These are phyloP conservation scores for Heliconius nattereri DNA, from an alignment of 1,140 invertebrate genomes.

Conservation along the genomic window DNA sequence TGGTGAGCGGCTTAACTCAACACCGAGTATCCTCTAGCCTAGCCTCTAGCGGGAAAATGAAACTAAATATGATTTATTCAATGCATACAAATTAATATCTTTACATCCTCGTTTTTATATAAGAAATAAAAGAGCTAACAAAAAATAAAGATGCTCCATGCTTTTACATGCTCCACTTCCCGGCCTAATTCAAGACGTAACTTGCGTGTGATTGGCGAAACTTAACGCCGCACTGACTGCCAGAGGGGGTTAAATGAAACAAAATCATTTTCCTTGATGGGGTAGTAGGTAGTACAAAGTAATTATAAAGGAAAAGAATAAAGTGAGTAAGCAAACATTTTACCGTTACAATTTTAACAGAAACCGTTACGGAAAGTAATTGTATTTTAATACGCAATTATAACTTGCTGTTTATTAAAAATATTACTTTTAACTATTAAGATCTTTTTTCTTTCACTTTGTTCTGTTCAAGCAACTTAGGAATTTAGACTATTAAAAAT, in stretches of 20 bases:
- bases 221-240: too few species aligned
- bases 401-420: background rate
- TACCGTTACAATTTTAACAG: background rate
- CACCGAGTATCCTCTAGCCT: too few species aligned
- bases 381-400: constrained; percentile 11
- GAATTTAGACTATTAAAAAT: constrained; percentile 15
- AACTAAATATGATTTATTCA: too few species aligned
- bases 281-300: background rate
- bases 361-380: constrained; percentile 6
- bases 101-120: too few species aligned
- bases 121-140: too few species aligned
- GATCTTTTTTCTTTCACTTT: constrained; percentile 12
- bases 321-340: background rate
- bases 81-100: too few species aligned
- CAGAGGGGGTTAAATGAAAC: background rate
- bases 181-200: too few species aligned
- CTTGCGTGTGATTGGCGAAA: too few species aligned
- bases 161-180: too few species aligned
- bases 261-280: background rate
- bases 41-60: too few species aligned
- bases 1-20: too few species aligned
- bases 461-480: background rate
- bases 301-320: background rate
- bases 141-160: too few species aligned
- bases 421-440: constrained; percentile 11